Percentiles rank a stretch among this genome's conserved stretches.
Evolutionary conservation across 2,113 vertebrate species (phyloP).

Genomic region (Pedetes capensis): DNA sequence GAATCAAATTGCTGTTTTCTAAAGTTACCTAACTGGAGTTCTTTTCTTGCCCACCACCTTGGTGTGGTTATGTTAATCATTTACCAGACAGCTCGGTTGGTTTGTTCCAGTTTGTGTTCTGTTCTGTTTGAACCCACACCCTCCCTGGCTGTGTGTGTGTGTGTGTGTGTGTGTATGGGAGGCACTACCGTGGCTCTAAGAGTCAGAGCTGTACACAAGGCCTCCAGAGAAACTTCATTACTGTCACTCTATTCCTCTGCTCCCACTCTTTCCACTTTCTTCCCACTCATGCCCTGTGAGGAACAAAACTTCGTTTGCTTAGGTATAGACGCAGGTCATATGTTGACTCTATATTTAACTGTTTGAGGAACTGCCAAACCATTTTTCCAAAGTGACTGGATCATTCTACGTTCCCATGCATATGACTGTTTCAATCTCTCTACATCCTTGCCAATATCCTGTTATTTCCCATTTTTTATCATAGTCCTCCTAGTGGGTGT

Average conservation of each 20-base stretch:
- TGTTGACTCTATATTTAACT: not conserved
- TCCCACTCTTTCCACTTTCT: not conserved
- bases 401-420: not conserved
- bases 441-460: not conserved
- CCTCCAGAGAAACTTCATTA: not conserved
- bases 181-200: not conserved
- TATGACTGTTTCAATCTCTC: not conserved
- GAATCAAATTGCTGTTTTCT: not conserved
- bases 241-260: fast-evolving
- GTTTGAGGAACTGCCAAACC: not conserved
- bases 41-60: not conserved
- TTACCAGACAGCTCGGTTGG: not conserved
- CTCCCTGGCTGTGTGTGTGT: not conserved
- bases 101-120: not conserved
- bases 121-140: not conserved
- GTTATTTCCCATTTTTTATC: not conserved
- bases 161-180: too few relatives aligned
- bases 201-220: not conserved
- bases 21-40: not conserved
- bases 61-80: not conserved
- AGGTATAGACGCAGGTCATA: not conserved
- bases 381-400: not conserved
- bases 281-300: not conserved
- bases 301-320: not conserved
- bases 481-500: not conserved